Base-by-base conservation (phyloP, 2,888 invertebrate species). In the Apodemia mormo region DNA sequence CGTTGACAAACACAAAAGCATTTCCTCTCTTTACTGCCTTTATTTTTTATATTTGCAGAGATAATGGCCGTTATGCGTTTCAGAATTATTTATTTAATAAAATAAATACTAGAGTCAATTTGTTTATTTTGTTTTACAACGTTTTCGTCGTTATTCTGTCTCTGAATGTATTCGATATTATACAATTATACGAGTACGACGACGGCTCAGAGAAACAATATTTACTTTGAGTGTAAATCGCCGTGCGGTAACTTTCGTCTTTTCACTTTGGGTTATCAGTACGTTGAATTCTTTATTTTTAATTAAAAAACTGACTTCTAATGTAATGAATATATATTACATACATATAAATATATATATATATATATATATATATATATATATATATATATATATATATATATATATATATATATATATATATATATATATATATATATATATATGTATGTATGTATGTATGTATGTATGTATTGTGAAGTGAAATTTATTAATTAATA, bases 1-100 rank as follows among this genome's bases (percentile, higher is more conserved):
- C 92, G 80, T 91, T 92, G 92, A 92, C 90, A 92, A 91, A 92
- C 92, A 87, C 83, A 90, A 90, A 89, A 82, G 84, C 90, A 89
- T 92, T 92, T 91, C 90, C 89, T 80, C 83, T 81, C 83, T 81
- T 82, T 82, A 80, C 81, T 78, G 82, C 77, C 81, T 85, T 82
- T 84, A 61, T 84, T 82, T 86, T 85, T 84, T 84, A 79, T 88
- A 87, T 90, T 90, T 84, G 86, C 84, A 86, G 83, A 86, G 86
- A 89, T 88, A 88, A 89, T 90, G 87, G 82, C 82, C 85, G 88
- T 86, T 86, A 52, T 52, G 82, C 82, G 84, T 84, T 86, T 84
- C 74, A 77, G 30, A 66, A 45, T 66, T 33, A 45, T 66, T 66
- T 61, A 14, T 14, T 33, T 61, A 61, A 37, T 37, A 61, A 33